A percentile compares a stretch with the other conserved stretches of the same genome.
These are phyloP conservation scores for Mirza zaza DNA, from an alignment of 2,113 vertebrate genomes.

Conservation along the genomic window DNA sequence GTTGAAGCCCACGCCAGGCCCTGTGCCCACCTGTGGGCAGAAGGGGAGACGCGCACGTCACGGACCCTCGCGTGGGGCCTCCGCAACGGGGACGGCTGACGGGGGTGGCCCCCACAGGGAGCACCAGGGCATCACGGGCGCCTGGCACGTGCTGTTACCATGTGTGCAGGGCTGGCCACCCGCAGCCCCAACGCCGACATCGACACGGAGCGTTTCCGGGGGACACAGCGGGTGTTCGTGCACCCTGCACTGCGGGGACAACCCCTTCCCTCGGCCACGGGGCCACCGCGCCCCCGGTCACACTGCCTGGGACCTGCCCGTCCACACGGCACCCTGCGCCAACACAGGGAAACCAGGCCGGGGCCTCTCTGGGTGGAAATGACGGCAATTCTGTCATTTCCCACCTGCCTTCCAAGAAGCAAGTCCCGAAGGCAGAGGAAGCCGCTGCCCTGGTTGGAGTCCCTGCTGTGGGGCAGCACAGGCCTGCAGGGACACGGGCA, in stretches of 20 bases:
- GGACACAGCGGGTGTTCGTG: rapidly evolving
- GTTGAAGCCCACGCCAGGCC: slow-evolving; percentile 93
- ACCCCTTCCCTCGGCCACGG: neutral
- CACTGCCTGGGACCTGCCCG: neutral
- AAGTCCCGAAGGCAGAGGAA: rapidly evolving
- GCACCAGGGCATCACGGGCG: rapidly evolving
- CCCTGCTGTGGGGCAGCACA: rapidly evolving
- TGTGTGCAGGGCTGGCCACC: rapidly evolving
- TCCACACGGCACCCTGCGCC: rapidly evolving
- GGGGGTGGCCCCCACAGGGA: neutral
- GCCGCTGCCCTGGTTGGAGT: rapidly evolving
- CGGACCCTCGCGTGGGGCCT: rapidly evolving
- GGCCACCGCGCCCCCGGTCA: neutral
- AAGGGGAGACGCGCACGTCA: neutral
- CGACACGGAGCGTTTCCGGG: rapidly evolving
- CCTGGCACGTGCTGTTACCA: neutral
- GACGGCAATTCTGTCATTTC: rapidly evolving
- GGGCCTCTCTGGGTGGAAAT: rapidly evolving
- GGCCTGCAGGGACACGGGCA: rapidly evolving
- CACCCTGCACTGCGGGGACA: rapidly evolving
- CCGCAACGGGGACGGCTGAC: rapidly evolving
- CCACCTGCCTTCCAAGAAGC: rapidly evolving
- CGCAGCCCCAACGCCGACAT: rapidly evolving
- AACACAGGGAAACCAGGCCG: too few species aligned
- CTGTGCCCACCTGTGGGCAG: slow-evolving; percentile 90